Evolutionary conservation across 2,113 vertebrate genomes (phyloP).

Genomic region (Notarius quadriscutis): DNA sequence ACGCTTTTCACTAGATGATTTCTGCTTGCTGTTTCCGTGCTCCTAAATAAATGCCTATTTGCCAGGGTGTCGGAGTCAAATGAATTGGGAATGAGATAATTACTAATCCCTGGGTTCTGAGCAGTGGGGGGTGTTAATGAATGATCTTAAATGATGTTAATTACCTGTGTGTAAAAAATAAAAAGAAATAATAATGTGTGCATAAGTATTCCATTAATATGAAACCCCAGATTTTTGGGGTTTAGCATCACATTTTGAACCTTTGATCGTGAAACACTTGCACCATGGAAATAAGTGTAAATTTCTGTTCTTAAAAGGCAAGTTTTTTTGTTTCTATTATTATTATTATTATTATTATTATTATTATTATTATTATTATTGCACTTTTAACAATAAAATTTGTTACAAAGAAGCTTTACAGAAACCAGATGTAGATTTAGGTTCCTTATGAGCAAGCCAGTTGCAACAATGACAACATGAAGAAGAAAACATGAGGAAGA

Average conservation of each 20-base stretch:
- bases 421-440: neutral
- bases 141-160: neutral
- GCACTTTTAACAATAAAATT: neutral
- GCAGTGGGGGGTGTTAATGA: neutral
- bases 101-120: conserved; percentile 61
- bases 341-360: no score
- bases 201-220: neutral
- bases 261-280: neutral
- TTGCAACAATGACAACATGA: neutral
- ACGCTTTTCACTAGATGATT: conserved; percentile 46
- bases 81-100: conserved; percentile 62
- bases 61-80: conserved; percentile 59
- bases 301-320: no score
- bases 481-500: neutral
- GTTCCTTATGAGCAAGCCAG: neutral
- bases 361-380: no score
- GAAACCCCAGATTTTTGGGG: neutral
- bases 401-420: neutral
- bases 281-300: neutral
- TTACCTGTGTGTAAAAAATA: neutral
- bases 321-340: no score
- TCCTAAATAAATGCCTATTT: conserved; percentile 57
- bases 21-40: conserved; percentile 33
- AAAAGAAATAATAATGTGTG: neutral
- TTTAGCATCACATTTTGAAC: neutral